Conservation (phyloP, 2,113 vertebrate genomes). For the Sceloporus undulatus region DNA sequence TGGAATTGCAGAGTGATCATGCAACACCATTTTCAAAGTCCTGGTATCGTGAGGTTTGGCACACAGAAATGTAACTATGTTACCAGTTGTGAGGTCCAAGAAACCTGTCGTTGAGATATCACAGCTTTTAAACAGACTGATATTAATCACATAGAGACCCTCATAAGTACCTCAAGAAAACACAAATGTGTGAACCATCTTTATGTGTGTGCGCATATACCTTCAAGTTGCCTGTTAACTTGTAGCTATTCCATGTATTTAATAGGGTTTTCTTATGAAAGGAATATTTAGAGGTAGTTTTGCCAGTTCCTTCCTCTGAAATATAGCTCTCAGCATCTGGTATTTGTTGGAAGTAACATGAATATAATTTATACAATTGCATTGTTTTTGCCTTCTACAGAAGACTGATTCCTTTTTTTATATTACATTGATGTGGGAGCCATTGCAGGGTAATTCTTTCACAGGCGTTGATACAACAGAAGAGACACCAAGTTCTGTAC, state of each 20-base stretch:
- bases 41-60: background rate
- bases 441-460: background rate
- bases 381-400: background rate
- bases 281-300: too few species aligned
- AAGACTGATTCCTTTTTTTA: background rate
- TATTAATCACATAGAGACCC: background rate
- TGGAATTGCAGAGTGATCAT: background rate
- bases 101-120: background rate
- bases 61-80: background rate
- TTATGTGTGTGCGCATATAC: too few species aligned
- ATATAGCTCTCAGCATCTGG: too few species aligned
- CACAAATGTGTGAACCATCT: background rate
- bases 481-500: background rate
- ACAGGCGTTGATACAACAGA: background rate
- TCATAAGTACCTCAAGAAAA: background rate
- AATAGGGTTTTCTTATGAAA: too few species aligned
- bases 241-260: too few species aligned
- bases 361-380: background rate
- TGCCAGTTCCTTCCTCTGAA: too few species aligned
- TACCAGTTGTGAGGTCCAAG: background rate
- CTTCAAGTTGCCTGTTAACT: too few species aligned
- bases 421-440: background rate
- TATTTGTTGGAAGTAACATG: too few species aligned
- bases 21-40: background rate
- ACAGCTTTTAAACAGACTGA: background rate